Evolutionary conservation across 1,140 invertebrate genomes (phyloP).

Genomic region (Polypedilum pembai): DNA sequence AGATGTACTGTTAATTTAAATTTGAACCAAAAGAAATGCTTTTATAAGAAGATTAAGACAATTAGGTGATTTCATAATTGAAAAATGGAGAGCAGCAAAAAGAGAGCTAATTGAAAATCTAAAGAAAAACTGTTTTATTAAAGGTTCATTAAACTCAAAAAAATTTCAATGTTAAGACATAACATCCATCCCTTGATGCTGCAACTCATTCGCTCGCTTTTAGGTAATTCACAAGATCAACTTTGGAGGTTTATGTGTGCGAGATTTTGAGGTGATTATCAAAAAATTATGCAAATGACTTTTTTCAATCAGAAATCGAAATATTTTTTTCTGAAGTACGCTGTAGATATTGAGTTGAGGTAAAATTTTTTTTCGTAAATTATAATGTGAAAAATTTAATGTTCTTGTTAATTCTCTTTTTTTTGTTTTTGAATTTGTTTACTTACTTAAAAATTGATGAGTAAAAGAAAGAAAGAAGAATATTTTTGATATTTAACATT

Average conservation of each 20-base stretch:
- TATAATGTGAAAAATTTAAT: constrained; percentile 1
- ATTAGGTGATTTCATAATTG: constrained; percentile 19
- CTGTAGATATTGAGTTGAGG: background rate
- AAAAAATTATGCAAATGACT: constrained; percentile 7
- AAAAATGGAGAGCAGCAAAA: background rate
- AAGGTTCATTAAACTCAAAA: background rate
- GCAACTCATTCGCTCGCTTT: background rate
- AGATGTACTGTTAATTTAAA: constrained; percentile 14
- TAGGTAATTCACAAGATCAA: background rate
- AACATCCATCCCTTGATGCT: background rate
- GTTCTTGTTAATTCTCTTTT: too few species aligned
- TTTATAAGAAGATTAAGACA: constrained; percentile 8
- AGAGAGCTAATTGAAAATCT: constrained; percentile 18
- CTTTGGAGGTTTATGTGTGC: background rate
- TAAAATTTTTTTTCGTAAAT: background rate
- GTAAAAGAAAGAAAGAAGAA: too few species aligned
- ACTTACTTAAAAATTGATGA: too few species aligned
- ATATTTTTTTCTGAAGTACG: background rate
- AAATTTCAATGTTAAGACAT: background rate
- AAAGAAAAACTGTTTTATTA: constrained; percentile 10
- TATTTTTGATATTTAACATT: too few species aligned
- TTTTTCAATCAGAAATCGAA: background rate
- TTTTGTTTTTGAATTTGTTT: too few species aligned
- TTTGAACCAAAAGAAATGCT: background rate
- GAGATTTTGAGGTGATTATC: background rate